A percentile compares a stretch with the other conserved stretches of the same genome.
phyloP scores from a whole-genome alignment of 2,113 vertebrate species.

The Passer montanus region DNA sequence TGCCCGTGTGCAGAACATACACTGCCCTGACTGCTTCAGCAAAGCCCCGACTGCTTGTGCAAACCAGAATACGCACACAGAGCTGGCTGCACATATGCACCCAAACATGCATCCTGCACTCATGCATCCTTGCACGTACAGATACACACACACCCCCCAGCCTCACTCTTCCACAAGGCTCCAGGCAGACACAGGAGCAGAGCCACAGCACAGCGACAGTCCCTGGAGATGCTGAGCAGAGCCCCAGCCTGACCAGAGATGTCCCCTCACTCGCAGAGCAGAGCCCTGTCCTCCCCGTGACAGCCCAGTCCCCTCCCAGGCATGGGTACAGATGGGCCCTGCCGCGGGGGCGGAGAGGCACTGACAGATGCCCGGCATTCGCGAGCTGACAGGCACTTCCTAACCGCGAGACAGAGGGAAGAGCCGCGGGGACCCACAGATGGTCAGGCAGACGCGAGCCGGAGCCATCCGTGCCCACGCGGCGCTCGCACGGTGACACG shows the following conservation, averaged over 20 bases:
- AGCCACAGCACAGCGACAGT: rapidly evolving
- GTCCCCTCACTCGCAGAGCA: not conserved
- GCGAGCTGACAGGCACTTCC: not conserved
- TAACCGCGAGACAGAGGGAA: not conserved
- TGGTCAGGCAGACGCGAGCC: slow-evolving; percentile 6
- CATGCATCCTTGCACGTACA: rapidly evolving
- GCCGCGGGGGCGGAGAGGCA: not conserved
- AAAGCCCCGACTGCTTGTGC: not conserved
- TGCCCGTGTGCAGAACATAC: rapidly evolving
- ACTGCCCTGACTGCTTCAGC: not conserved
- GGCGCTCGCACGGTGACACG: not conserved
- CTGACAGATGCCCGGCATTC: not conserved
- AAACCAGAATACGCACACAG: not conserved
- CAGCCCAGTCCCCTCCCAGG: not conserved
- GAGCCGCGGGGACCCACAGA: slow-evolving; percentile 22
- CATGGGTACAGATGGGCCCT: not conserved
- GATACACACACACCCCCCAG: not conserved
- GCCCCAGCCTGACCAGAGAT: not conserved
- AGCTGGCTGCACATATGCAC: not conserved
- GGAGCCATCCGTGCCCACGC: slow-evolving; percentile 1
- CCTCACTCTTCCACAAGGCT: not conserved
- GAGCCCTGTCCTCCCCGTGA: not conserved
- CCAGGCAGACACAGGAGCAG: not conserved
- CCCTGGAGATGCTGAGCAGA: not conserved
- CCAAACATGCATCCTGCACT: rapidly evolving